Conservation (phyloP, 2,113 vertebrate species). For the Dromas ardeola region DNA sequence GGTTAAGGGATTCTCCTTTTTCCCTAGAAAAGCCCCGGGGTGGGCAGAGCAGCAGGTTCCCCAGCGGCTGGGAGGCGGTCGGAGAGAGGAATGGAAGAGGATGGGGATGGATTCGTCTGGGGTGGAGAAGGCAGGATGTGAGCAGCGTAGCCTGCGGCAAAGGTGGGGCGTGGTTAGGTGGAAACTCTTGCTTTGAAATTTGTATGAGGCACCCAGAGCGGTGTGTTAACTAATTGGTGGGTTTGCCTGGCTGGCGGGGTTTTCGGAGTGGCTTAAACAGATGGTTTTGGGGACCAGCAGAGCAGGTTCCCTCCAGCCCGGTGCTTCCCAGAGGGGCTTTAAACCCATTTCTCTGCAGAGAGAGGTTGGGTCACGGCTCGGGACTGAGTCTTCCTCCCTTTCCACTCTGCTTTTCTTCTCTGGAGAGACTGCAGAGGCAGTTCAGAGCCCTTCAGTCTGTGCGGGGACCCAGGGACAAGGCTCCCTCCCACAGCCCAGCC, state of each 20-base stretch:
- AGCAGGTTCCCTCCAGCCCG: background rate
- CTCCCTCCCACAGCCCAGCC: background rate
- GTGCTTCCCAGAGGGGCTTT: too few species aligned
- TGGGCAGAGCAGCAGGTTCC: background rate
- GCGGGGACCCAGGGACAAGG: background rate
- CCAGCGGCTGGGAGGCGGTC: fast-evolving
- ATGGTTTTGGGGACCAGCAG: background rate
- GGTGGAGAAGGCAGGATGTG: background rate
- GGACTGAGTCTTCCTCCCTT: background rate
- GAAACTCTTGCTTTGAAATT: background rate
- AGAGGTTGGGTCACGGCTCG: fast-evolving
- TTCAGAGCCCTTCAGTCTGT: background rate
- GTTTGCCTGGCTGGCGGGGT: background rate
- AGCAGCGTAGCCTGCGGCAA: background rate
- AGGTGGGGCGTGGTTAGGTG: background rate
- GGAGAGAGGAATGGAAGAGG: background rate
- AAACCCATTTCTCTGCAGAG: background rate
- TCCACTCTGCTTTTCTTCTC: background rate
- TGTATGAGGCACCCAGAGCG: background rate
- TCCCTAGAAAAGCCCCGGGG: background rate
- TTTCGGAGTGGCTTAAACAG: fast-evolving
- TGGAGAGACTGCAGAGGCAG: background rate
- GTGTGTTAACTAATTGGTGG: background rate
- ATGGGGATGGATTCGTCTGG: background rate
- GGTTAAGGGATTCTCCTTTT: background rate